Evolutionary conservation across 1,140 invertebrate genomes (phyloP), one percentile per base, ranked within the genome.

Genomic region (Aphidius gifuensis): DNA sequence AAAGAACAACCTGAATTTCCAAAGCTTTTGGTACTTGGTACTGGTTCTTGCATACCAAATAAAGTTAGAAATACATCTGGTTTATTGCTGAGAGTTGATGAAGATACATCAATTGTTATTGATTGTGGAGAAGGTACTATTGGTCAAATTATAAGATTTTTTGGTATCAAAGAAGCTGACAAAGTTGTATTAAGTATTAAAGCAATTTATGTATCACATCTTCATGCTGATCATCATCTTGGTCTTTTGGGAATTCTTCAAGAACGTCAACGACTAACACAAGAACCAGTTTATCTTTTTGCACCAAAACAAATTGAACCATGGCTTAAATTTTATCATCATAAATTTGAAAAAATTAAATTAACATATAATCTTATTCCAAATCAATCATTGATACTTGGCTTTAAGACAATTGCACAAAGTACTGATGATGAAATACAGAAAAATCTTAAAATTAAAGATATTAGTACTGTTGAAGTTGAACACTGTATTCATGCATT

Each of bases 71-170:
- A 97, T 78, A 92, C 92, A 1, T 94, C 91, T 73, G 88, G 86
- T 7, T 93, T 98, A 70, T 78, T 95, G 47, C 58, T 98, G 5
- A 85, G 91, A 68, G 77, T 68, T 71, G 91, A 87, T 78, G 83
- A 87, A 71, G 80, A 84, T 50, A 78, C 75, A 9, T 89, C 82
- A 61, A 86, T 98, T 39, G 58, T 99, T 8, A 68, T 99, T 39
- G 97, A 99, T 77, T 98, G 96, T 78, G 96, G 96, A 1, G 97
- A 99, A 83, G 94, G 92, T 1, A 96, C 94, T 0, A 86, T 86
- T 61, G 87, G 88, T 0, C 97, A 99, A 79, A 74, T 99, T 51
- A 83, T 89, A 32, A 84, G 92, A 23, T 89, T 94, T 73, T 97
- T 86, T 80, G 96, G 96, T 4, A 72, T 78, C 5, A 78, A 85